These are phyloP conservation scores for Todiramphus saurophagus DNA, from an alignment of 2,113 vertebrate species.

Conservation along the genomic window DNA sequence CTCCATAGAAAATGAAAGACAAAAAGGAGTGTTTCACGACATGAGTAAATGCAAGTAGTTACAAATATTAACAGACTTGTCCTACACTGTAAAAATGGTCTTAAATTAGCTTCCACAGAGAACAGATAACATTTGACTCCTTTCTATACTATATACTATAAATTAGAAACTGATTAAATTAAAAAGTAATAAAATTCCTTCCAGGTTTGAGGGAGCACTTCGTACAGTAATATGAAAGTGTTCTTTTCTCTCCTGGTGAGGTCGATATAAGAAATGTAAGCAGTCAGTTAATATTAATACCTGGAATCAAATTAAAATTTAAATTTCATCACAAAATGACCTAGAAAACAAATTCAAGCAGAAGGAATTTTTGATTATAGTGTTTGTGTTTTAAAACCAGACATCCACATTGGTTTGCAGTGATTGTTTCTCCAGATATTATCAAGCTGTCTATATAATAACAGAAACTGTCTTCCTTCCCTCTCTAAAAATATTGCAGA, in stretches of 20 bases:
- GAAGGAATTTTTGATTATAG: neutral
- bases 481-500: constrained; percentile 84
- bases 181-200: neutral
- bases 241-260: neutral
- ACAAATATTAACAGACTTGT: neutral
- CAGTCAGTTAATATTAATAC: neutral
- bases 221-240: neutral
- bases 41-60: neutral
- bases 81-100: neutral
- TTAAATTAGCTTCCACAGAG: neutral
- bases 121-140: neutral
- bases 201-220: neutral
- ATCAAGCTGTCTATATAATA: constrained; percentile 76
- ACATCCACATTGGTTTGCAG: neutral
- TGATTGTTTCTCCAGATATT: constrained; percentile 74
- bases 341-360: neutral
- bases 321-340: neutral
- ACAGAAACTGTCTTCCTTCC: constrained; percentile 68
- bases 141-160: neutral
- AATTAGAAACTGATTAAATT: neutral
- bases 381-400: neutral
- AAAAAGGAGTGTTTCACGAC: neutral
- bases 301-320: neutral
- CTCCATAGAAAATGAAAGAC: neutral
- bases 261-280: neutral